These are phyloP conservation scores for Luidia sarsii DNA, from an alignment of 53 echinoderm and acorn worm genomes.

Conservation along the genomic window DNA sequence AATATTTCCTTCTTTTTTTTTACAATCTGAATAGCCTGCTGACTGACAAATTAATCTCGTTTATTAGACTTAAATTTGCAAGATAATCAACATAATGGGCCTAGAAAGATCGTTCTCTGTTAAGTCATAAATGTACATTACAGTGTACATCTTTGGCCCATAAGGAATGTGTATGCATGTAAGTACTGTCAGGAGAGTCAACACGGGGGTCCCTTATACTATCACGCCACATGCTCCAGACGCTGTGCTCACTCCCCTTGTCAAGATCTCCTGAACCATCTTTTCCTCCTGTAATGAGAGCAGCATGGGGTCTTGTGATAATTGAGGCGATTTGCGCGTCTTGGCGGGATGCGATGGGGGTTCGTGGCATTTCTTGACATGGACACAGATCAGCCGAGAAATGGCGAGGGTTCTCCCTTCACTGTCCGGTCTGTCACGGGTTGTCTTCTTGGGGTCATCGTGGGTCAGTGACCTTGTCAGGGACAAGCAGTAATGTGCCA, in stretches of 20 bases:
- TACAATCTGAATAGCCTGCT: too few species aligned
- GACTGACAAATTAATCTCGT: too few species aligned
- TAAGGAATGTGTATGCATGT: constrained; percentile 7
- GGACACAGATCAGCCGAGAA: not conserved
- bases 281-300: constrained; percentile 8
- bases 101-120: too few species aligned
- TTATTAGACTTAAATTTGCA: too few species aligned
- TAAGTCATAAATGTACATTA: too few species aligned
- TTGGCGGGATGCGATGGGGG: constrained; percentile 3
- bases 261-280: not conserved
- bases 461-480: not conserved
- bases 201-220: not conserved
- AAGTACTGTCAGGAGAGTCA: not conserved
- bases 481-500: too few species aligned
- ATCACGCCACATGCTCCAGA: not conserved
- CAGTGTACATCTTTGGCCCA: too few species aligned
- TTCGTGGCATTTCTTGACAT: not conserved
- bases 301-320: constrained; percentile 29
- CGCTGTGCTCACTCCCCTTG: not conserved
- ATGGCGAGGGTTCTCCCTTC: not conserved
- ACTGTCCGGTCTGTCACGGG: constrained; percentile 5
- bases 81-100: too few species aligned
- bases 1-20: too few species aligned
- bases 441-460: not conserved
- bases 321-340: constrained; percentile 16